Evolutionary conservation across 2,113 vertebrate species (phyloP), one percentile per base, ranked within the genome.

Genomic region (Perca schrenkii): DNA sequence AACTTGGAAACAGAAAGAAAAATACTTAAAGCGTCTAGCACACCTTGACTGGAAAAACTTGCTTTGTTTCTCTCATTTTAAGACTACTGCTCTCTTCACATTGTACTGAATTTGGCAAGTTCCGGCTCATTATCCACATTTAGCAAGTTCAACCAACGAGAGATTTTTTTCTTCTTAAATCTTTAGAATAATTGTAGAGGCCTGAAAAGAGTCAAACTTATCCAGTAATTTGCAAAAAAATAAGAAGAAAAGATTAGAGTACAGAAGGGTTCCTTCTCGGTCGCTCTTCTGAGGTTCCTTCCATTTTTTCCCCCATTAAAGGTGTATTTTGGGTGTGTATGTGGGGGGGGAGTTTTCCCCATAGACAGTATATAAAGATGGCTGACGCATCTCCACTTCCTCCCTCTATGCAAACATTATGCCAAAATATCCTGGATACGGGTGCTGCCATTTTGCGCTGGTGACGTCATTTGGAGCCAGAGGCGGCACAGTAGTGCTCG

Each of bases 81-180:
- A 40, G 36, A 40, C 36, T 63, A 31, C 50, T 57, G 64, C 16
- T 64, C 6, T 67, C 22, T 43, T 57, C 31, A 53, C 19, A 15
- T 40, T 49, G 22, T 19, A 64, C 21, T 43, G 22, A 63, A 63
- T 56, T 66, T 0, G 12, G 21, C 58, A 66, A 1, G 57, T 79
- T 68, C 15, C 6, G 28, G 34, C 65, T 71, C 60, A 76, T 75
- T 75, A 70, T 16, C 61, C 36, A 31, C 47, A 31, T 40, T 40
- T 40, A 40, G 8, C 36, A 40, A 40, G 17, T 60, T 69, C 14
- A 40, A 54, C 52, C 52, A 56, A 40, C 22, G 13, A 53, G 12
- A 16, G 28, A n/a, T 8, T 5, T 36, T 36, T n/a, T 34, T 28
- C 25, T 36, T 8, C 17, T 53, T 53, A 14, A 53, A 68, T 6